Evolutionary conservation across 2,113 vertebrate species (phyloP), one percentile per base, ranked within the genome.

Genomic region (Oncorhynchus tshawytscha): DNA sequence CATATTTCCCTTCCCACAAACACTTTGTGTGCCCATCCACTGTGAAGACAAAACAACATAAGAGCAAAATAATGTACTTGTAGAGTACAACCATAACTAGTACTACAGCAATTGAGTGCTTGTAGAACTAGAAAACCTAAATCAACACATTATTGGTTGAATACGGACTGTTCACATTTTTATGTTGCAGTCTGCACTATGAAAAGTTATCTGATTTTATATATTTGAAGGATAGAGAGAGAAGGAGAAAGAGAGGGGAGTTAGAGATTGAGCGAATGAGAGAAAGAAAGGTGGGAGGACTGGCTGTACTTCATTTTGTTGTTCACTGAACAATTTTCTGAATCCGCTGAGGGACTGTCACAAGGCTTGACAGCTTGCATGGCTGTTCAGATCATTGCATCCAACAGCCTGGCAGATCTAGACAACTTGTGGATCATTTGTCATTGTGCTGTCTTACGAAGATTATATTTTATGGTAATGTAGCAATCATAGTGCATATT

Each of bases 321-420:
- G 81, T 87, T 90, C 88, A 88, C 67, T 86, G 90, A 88, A 83
- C 86, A 87, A 89, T 86, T 84, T 85, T 87, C 69, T 76, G 76
- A 83, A 82, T 82, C 79, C 79, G 65, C 85, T 87, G 83, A 87
- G 73, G 72, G 81, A 77, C 77, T 81, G 77, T 80, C 79, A 84
- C 78, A 77, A 57, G 34, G 85, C 16, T 72, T 85, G 90, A 90
- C 90, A 91, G 83, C 79, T 24, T 68, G 22, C 83, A 71, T 65
- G 49, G 67, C 78, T 75, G 80, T 80, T 77, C 48, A 71, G 69
- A 83, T 88, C 77, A 75, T 69, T 77, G 76, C 78, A 81, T 81
- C 64, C 70, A 70, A 74, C 79, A 72, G 74, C 80, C 77, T 90
- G 86, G 85, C 85, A 74, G 72, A 71, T 81, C 78, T 78, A 88